phyloP scores from a whole-genome alignment of 2,888 invertebrate genomes.

The Thymelicus acteon region DNA sequence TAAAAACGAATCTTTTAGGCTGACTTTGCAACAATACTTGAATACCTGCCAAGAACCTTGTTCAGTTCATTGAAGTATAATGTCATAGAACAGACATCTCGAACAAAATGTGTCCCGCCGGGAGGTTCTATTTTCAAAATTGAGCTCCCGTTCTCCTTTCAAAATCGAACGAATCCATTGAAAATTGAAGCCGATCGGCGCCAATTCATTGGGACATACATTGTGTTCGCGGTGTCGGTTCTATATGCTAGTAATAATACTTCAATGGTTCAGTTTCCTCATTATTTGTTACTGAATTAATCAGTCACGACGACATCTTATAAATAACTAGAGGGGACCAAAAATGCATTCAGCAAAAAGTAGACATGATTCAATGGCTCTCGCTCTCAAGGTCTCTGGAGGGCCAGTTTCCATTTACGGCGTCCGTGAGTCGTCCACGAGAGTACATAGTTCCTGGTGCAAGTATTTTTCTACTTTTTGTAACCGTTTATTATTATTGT shows the following conservation, averaged over 20 bases:
- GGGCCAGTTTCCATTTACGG: slow-evolving; percentile 67
- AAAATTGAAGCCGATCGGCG: too few species aligned
- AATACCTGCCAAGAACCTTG: neutral
- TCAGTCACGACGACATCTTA: slow-evolving; percentile 47
- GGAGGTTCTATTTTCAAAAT: too few species aligned
- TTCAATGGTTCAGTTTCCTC: neutral
- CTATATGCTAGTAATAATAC: too few species aligned
- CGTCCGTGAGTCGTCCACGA: slow-evolving; percentile 41
- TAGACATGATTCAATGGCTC: slow-evolving; percentile 58
- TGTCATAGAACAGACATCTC: too few species aligned
- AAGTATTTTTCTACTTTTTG: slow-evolving; percentile 14
- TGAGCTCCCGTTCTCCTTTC: too few species aligned
- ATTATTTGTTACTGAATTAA: slow-evolving; percentile 39
- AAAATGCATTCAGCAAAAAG: slow-evolving; percentile 55
- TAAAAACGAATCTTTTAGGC: neutral
- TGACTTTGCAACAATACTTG: neutral
- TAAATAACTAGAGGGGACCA: slow-evolving; percentile 33
- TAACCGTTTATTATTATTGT: neutral
- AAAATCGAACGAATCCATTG: too few species aligned
- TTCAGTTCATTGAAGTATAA: too few species aligned
- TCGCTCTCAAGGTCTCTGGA: slow-evolving; percentile 61
- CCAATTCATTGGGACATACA: too few species aligned
- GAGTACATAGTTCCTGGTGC: slow-evolving; percentile 17
- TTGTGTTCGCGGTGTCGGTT: too few species aligned
- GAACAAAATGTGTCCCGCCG: too few species aligned